phyloP scores from a whole-genome alignment of 2,888 invertebrate genomes.

The Horisme vitalbata region DNA sequence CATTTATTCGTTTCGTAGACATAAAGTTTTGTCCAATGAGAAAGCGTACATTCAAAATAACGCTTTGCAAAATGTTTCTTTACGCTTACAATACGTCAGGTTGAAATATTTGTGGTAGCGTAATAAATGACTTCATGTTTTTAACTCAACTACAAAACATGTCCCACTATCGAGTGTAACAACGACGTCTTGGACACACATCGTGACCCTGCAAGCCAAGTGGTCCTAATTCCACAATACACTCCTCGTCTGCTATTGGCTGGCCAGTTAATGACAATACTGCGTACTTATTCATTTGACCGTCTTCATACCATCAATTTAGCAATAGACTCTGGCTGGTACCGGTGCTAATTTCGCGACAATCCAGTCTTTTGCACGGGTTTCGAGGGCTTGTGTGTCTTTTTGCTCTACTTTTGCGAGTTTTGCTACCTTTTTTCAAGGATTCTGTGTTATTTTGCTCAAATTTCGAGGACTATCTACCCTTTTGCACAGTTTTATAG shows the following conservation, averaged over 20 bases:
- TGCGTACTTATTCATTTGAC: slow-evolving; percentile 71
- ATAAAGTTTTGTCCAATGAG: too few species aligned
- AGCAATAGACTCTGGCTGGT: slow-evolving; percentile 53
- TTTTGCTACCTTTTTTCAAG: too few species aligned
- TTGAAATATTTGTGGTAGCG: too few species aligned
- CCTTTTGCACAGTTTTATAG: too few species aligned
- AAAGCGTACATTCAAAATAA: too few species aligned
- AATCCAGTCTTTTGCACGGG: not conserved
- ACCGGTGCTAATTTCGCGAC: slow-evolving; percentile 35
- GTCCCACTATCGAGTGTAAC: not conserved
- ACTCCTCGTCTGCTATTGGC: slow-evolving; percentile 61
- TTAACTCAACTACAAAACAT: not conserved
- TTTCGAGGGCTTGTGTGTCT: too few species aligned
- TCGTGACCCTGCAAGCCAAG: slow-evolving; percentile 71
- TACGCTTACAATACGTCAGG: too few species aligned
- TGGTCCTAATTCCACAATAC: slow-evolving; percentile 72
- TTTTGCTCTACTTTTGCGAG: too few species aligned
- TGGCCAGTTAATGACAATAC: slow-evolving; percentile 70
- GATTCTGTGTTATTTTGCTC: not conserved
- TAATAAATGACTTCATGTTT: too few species aligned
- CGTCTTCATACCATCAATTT: slow-evolving; percentile 68
- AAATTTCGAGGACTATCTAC: too few species aligned
- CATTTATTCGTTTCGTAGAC: too few species aligned
- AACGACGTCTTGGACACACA: slow-evolving; percentile 14
- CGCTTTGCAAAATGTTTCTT: too few species aligned